phyloP scores from a whole-genome alignment of 2,797 vertebrate genomes.

The Sebastes matsubarae region DNA sequence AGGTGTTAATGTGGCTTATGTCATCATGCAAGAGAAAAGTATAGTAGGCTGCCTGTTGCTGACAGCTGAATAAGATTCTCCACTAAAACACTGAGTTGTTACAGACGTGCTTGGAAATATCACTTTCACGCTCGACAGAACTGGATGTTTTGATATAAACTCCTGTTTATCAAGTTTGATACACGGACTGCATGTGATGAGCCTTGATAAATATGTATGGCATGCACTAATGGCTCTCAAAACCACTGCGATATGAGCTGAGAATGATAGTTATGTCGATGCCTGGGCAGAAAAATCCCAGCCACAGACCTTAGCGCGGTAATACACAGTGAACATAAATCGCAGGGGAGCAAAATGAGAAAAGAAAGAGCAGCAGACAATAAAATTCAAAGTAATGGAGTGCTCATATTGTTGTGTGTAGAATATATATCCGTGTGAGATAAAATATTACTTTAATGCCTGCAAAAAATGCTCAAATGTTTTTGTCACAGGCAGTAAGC shows the following conservation, averaged over 20 bases:
- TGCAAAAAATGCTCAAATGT: constrained; percentile 5
- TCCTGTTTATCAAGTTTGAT: constrained; percentile 59
- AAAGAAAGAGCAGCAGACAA: constrained; percentile 42
- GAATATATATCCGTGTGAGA: constrained; percentile 24
- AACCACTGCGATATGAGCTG: constrained; percentile 36
- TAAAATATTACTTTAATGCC: constrained; percentile 47
- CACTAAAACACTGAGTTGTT: constrained; percentile 44
- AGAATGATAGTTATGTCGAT: constrained; percentile 33
- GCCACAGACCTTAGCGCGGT: constrained; percentile 31
- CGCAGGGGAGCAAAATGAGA: not conserved
- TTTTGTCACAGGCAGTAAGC: constrained; percentile 17
- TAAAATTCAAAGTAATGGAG: constrained; percentile 45
- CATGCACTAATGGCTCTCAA: constrained; percentile 51
- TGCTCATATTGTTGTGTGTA: constrained; percentile 33
- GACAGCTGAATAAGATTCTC: constrained; percentile 25
- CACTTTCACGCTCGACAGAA: constrained; percentile 50
- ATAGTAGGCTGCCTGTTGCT: constrained; percentile 18
- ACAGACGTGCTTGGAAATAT: constrained; percentile 55
- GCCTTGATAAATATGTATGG: constrained; percentile 63
- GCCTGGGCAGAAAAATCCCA: constrained; percentile 35
- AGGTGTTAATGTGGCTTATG: constrained; percentile 47
- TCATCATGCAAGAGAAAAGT: constrained; percentile 28
- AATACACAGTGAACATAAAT: constrained; percentile 46
- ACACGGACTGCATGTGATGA: constrained; percentile 36
- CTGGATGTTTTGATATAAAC: constrained; percentile 49